Evolutionary conservation across 2,113 vertebrate species (phyloP), one percentile per base, ranked within the genome.

Genomic region (Upupa epops): DNA sequence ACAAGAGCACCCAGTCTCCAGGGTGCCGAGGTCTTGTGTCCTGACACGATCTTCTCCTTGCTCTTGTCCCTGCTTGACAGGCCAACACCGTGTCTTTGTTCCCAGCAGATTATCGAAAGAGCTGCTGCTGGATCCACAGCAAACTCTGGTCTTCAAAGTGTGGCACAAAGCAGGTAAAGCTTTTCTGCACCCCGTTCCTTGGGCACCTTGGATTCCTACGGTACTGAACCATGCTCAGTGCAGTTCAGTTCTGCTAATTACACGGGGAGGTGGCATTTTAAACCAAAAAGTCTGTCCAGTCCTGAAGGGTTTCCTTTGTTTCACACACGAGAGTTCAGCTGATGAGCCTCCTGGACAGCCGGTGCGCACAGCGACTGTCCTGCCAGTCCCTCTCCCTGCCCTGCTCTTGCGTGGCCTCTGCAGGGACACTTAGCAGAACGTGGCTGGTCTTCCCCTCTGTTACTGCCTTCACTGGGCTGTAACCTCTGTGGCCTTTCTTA

Each of bases 121-220:
- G 66, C 98, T 99, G 10, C 98, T 99, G 55, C 59, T 99, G 93
- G 98, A 99, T 95, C 97, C 98, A 25, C 98, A 98, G 52, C 98
- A 99, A 94, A 98, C 96, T 15, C 97, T 99, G 59, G 98, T 99
- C 78, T 99, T 99, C 94, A 99, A 99, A 98, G 98, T 99, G 51
- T 99, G 99, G 99, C 98, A 99, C 95, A 99, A 98, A 99, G 98
- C 98, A 98, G 98, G 98, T 99, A 90, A 91, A 60, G 31, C 9
- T 61, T 36, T 72, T 40, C 55, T 64, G 11, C 42, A 5, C 32
- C n/a, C n/a, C 29, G 24, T 68, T n/a, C 28, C 55, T 49, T 20
- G 52, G 31, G 20, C 29, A 54, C 14, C 31, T 49, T 51, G 21
- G 49, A 5, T 46, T 79, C 60, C 18, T 55, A n/a, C 32, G 20